phyloP scores from a whole-genome alignment of 1,140 invertebrate species.

The Oryzaephilus surinamensis region DNA sequence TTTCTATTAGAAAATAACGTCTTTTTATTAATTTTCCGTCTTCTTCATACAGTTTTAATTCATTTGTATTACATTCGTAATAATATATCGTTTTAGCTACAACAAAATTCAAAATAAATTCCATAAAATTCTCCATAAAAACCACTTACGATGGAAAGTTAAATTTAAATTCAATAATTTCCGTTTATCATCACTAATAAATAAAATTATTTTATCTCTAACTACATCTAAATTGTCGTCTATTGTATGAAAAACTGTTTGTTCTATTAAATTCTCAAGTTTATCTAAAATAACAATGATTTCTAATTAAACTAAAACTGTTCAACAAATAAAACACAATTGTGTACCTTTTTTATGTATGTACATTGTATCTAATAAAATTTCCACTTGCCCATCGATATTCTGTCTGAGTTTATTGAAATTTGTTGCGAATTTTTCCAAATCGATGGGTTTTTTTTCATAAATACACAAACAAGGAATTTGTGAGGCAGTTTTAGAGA shows the following conservation, averaged over 20 bases:
- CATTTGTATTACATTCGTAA: conserved; percentile 38
- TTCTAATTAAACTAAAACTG: no score
- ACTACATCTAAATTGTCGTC: no score
- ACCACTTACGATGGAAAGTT: no score
- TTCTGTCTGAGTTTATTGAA: no score
- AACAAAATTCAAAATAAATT: conserved; percentile 24
- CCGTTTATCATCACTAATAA: no score
- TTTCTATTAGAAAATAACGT: conserved; percentile 74
- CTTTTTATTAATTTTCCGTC: conserved; percentile 58
- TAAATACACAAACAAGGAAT: conserved; percentile 66
- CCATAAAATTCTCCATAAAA: no score
- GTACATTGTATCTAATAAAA: conserved; percentile 24
- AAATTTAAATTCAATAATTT: no score
- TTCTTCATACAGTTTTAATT: conserved; percentile 34
- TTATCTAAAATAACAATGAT: no score
- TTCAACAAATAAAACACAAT: no score
- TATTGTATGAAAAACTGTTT: no score
- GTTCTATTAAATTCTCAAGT: no score
- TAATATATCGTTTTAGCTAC: conserved; percentile 38
- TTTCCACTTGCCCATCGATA: conserved; percentile 3
- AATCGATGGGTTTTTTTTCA: conserved; percentile 48
- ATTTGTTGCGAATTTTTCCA: conserved; percentile 10
- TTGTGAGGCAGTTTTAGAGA: conserved; percentile 56
- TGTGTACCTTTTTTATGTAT: conserved; percentile 21
- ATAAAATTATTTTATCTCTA: no score